Conservation (phyloP, 92 coral and sea anemone species). For the Porites lobata region DNA sequence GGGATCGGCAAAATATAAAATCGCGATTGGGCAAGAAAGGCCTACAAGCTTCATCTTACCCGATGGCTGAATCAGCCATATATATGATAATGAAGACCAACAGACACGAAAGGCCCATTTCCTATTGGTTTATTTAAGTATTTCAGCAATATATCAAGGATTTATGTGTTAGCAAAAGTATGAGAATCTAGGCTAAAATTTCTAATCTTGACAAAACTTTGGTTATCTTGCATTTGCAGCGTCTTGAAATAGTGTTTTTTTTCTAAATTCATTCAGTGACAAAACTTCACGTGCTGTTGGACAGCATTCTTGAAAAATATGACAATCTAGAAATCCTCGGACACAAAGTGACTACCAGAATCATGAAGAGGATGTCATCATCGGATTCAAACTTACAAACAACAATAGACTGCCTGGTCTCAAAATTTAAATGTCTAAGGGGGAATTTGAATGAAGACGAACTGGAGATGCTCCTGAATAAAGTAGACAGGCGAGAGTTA, state of each 20-base stretch:
- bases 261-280: slow-evolving; percentile 17
- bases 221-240: slow-evolving; percentile 7
- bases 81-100: too few relatives aligned
- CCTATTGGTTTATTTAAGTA: too few relatives aligned
- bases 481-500: not conserved
- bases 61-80: too few relatives aligned
- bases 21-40: too few relatives aligned
- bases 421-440: slow-evolving; percentile 39
- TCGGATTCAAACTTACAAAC: not conserved
- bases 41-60: too few relatives aligned
- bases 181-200: too few relatives aligned
- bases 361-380: not conserved
- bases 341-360: slow-evolving; percentile 26
- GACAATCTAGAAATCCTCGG: slow-evolving; percentile 32
- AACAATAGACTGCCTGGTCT: slow-evolving; percentile 24
- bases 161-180: too few relatives aligned
- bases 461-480: not conserved
- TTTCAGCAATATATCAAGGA: too few relatives aligned
- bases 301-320: slow-evolving; percentile 13
- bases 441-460: slow-evolving; percentile 32
- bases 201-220: not conserved
- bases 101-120: too few relatives aligned
- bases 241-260: slow-evolving; percentile 15
- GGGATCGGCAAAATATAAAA: too few relatives aligned
- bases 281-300: not conserved